Evolutionary conservation across 2,797 vertebrate genomes (phyloP).

Genomic region (Liasis olivaceus): DNA sequence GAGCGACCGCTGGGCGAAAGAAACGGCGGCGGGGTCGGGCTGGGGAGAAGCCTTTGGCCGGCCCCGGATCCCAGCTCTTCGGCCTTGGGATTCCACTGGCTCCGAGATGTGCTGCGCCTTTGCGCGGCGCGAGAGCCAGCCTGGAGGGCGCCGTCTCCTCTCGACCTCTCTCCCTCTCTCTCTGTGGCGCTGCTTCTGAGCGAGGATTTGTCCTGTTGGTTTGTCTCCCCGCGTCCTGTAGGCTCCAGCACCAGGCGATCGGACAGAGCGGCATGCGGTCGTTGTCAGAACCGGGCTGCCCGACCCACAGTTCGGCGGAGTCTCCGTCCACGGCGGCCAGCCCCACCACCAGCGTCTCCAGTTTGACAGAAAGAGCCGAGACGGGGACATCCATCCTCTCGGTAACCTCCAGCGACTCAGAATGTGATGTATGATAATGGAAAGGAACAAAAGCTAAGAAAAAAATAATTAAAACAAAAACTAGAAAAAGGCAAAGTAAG

Average conservation of each 20-base stretch:
- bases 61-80: background rate
- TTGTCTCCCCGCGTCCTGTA: conserved; percentile 76
- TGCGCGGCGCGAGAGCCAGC: background rate
- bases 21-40: background rate
- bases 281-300: conserved; percentile 94
- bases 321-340: conserved; percentile 97
- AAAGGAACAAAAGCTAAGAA: conserved; percentile 72
- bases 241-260: conserved; percentile 99
- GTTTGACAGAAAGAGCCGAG: conserved; percentile 94
- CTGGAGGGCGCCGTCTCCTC: background rate
- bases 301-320: conserved; percentile 96
- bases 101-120: no score
- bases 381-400: conserved; percentile 98
- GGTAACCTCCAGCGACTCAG: conserved; percentile 99
- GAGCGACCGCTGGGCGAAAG: background rate
- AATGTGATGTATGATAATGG: conserved; percentile 98
- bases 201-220: conserved; percentile 63
- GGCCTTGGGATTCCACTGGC: background rate
- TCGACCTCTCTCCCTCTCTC: background rate
- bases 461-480: background rate
- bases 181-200: conserved; percentile 51
- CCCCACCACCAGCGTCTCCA: conserved; percentile 98
- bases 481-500: background rate
- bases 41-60: background rate
- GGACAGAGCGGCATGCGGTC: conserved; percentile 97